Evolutionary conservation across 2,888 invertebrate genomes (phyloP).

Genomic region (Diploptera punctata): DNA sequence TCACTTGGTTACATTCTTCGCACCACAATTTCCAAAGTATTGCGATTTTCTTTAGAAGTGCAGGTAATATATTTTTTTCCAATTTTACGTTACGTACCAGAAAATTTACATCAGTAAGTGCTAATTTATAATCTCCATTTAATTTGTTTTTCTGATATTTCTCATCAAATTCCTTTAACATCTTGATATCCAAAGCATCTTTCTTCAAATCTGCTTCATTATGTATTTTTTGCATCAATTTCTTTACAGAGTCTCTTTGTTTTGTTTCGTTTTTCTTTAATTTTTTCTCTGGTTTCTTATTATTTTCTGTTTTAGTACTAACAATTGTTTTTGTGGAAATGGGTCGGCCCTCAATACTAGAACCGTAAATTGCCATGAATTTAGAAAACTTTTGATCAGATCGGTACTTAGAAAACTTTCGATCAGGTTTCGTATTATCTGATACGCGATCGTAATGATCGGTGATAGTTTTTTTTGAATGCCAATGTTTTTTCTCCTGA

Average conservation of each 20-base stretch:
- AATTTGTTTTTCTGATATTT: neutral
- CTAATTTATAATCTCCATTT: neutral
- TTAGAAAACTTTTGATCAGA: too few relatives aligned
- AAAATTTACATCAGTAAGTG: neutral
- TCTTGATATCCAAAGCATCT: neutral
- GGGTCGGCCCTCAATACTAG: constrained; percentile 22
- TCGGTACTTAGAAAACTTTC: neutral
- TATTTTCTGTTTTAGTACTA: neutral
- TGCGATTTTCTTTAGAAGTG: neutral
- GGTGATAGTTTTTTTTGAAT: constrained; percentile 6
- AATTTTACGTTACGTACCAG: neutral
- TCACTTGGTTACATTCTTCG: neutral
- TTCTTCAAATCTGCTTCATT: neutral
- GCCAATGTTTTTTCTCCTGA: constrained; percentile 7
- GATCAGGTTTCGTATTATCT: neutral
- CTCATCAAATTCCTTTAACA: neutral
- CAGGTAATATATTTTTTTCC: neutral
- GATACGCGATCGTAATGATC: neutral
- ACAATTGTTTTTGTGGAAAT: neutral
- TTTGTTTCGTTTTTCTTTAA: neutral
- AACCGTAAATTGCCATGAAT: constrained; percentile 13
- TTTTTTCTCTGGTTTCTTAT: neutral
- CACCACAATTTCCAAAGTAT: constrained; percentile 3
- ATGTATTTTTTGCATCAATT: too few relatives aligned
- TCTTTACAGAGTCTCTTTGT: neutral